These are phyloP conservation scores for Corydoras sp. DNA, from an alignment of 2,113 vertebrate genomes.

Conservation along the genomic window DNA sequence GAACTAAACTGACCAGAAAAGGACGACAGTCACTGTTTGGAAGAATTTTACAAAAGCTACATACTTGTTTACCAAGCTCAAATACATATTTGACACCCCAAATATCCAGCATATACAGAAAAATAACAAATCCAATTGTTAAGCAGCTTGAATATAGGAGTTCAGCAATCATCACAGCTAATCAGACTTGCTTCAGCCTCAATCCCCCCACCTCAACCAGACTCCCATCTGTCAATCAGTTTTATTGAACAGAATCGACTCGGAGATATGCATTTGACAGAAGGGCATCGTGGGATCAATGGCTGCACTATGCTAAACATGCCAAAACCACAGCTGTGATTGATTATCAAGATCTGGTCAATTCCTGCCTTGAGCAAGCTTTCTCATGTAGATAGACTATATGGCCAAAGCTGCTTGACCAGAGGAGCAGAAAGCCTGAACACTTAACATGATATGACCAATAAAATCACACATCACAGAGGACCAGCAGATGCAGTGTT, in stretches of 20 bases:
- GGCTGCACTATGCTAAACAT: not conserved
- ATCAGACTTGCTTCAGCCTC: constrained; percentile 7
- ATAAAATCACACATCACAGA: too few species aligned
- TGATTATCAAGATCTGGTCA: not conserved
- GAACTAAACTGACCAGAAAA: too few species aligned
- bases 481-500: too few species aligned
- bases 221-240: not conserved
- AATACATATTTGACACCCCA: too few species aligned
- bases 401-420: not conserved
- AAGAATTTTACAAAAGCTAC: too few species aligned
- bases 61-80: too few species aligned
- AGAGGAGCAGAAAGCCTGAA: too few species aligned
- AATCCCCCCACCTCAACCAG: not conserved
- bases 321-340: not conserved
- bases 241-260: not conserved
- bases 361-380: not conserved
- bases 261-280: not conserved
- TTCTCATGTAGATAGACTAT: not conserved
- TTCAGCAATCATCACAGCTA: constrained; percentile 28
- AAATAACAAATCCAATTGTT: not conserved
- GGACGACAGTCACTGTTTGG: too few species aligned
- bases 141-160: not conserved
- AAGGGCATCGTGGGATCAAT: not conserved
- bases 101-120: too few species aligned
- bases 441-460: too few species aligned